phyloP scores from a whole-genome alignment of 2,113 vertebrate species.

The Phaethon lepturus region DNA sequence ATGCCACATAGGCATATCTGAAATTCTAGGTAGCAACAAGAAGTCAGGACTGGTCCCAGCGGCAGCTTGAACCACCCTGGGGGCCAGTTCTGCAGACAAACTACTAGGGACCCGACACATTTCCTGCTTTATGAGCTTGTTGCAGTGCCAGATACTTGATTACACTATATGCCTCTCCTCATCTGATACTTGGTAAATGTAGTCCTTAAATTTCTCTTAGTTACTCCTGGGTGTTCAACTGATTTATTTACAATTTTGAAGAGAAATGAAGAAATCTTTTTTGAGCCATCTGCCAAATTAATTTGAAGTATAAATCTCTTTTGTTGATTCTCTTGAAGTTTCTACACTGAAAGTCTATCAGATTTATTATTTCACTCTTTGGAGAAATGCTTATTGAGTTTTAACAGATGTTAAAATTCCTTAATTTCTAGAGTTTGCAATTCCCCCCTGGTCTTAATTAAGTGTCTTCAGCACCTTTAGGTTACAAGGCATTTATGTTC shows the following conservation, averaged over 20 bases:
- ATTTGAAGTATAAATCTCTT: constrained; percentile 50
- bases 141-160: background rate
- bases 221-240: constrained; percentile 1
- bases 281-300: constrained; percentile 47
- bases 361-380: constrained; percentile 42
- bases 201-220: background rate
- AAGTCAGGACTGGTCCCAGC: background rate
- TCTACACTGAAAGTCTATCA: background rate
- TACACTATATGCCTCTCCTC: background rate
- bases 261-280: background rate
- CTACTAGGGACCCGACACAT: background rate
- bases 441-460: constrained; percentile 4
- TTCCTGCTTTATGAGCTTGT: background rate
- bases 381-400: constrained; percentile 43
- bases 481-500: background rate
- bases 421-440: constrained; percentile 53
- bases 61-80: background rate
- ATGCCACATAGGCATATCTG: background rate
- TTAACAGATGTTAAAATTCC: constrained; percentile 62
- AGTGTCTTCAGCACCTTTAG: constrained; percentile 9
- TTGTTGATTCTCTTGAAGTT: constrained; percentile 39
- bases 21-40: background rate
- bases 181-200: background rate
- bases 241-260: constrained; percentile 33
- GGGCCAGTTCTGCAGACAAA: background rate